Base-by-base conservation (phyloP, 2,113 vertebrate species). In the Sylvilagus bachmani region DNA sequence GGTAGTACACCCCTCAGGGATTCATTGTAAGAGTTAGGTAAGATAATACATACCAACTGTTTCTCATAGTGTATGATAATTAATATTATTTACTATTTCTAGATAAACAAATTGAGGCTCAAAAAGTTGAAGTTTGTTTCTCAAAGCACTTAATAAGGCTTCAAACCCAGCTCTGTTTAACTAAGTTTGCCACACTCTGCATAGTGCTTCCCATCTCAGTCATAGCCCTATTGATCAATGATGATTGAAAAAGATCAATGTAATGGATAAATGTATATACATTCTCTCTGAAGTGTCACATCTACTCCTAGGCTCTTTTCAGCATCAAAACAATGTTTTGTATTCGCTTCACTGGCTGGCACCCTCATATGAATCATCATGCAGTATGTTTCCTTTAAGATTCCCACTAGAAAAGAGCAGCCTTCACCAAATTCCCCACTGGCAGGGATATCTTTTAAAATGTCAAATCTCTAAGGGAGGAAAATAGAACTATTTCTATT, bases 401-500 rank as follows among this genome's bases (percentile, higher is more conserved):
- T 0, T 97, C 86, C 70, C 58, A 61, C 83, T 90, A 64, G 84
- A 95, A 97, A 94, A 91, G 92, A 90, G 58, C 80, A 98, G 64
- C n/a, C 29, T 27, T 94, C 80, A 11, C 22, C 10, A 95, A 89
- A 92, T 91, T 93, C 87, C 89, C 55, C 91, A 51, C 33, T 96
- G 96, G 86, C 93, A 96, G 36, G 87, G 38, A 71, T 93, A 5
- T 58, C 38, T 21, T 29, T 94, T 91, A 92, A 51, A 97, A 98
- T 97, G 96, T 95, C 96, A 96, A 86, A 84, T 92, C 25, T 24
- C 64, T 79, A 84, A 91, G 73, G 80, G 86, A 79, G 70, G 1
- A 67, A 98, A 98, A 97, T 97, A 97, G 84, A 81, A 92, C 88
- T 64, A 61, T 97, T 96, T 97, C 80, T 95, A 89, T 97, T 96